Base-by-base conservation (phyloP, 1,140 invertebrate genomes). In the Aradophagus sp. region DNA sequence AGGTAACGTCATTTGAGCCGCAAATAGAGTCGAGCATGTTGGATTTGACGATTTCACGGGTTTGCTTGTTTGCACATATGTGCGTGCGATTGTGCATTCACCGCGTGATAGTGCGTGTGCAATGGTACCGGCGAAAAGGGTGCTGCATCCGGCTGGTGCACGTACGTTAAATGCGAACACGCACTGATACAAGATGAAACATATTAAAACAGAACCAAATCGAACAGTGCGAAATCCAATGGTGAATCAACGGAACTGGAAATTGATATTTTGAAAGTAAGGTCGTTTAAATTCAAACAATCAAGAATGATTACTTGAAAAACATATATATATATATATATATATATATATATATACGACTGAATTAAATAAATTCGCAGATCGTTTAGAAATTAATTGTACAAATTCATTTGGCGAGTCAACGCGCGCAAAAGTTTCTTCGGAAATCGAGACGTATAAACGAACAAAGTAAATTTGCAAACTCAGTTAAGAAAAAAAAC, bases 21-120 rank as follows among this genome's bases (percentile, higher is more conserved):
- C 34, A 34, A 44, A 34, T 38, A 23, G 35, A 34, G 36, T 42
- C 31, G 38, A 59, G 55, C 56, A 66, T 38, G 27, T 47, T 55
- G 38, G 52, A 44, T 61, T 59, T 50, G 26, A 45, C 6, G 8
- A 32, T 17, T 31, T 53, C 26, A 31, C 45, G 31, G 19, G 12
- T 45, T 36, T 34, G 14, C 44, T n/a, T 23, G 11, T 16, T 55
- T 35, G 14, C 23, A 14, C 23, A 44, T 44, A 26, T 50, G 34
- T 50, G 41, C 20, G 23, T n/a, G 13, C 8, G 7, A 13, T 23
- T 10, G 23, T 32, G 17, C 13, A 14, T 56, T 11, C 34, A 8
- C 17, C 7, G 52, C 23, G 26, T 14, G 44, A 41, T 39, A 20
- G 13, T 29, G 15, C 17, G 39, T 41, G 16, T 41, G 26, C 31